A percentile compares a stretch with the other conserved stretches of the same genome.
phyloP scores from a whole-genome alignment of 2,113 vertebrate genomes.

The Cacatua alba region DNA sequence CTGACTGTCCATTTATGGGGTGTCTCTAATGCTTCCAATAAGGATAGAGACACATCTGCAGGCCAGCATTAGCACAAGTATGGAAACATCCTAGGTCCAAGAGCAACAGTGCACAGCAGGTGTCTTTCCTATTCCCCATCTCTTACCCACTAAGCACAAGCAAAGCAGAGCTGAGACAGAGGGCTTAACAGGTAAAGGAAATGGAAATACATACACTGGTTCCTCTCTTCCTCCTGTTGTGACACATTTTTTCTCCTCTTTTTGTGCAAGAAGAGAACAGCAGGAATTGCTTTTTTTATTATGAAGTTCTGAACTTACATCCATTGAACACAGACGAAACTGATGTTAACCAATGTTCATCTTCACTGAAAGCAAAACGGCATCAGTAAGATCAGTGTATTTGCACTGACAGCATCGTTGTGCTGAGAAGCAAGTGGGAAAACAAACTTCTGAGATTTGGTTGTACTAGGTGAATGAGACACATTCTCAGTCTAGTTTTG shows the following conservation, averaged over 20 bases:
- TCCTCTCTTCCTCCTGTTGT: not conserved
- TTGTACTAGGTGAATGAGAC: not conserved
- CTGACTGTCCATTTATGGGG: not conserved
- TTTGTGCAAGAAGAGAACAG: not conserved
- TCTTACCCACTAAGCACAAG: not conserved
- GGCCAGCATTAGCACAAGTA: not conserved
- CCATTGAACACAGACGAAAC: not conserved
- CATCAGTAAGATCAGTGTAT: not conserved
- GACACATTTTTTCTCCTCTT: not conserved
- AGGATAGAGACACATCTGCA: not conserved
- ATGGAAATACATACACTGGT: not conserved
- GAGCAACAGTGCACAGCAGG: not conserved
- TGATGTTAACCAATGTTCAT: not conserved
- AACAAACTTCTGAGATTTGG: not conserved
- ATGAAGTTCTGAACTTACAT: not conserved
- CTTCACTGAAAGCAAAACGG: not conserved
- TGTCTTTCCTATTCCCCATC: not conserved
- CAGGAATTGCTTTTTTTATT: not conserved
- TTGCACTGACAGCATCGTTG: not conserved
- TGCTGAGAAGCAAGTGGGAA: not conserved
- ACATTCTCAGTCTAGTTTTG: not conserved
- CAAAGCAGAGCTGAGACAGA: not conserved
- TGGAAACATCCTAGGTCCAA: not conserved
- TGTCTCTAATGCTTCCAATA: not conserved
- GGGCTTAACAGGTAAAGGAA: not conserved